Evolutionary conservation across 2,888 invertebrate genomes (phyloP).

Genomic region (Pilophorus perplexus): DNA sequence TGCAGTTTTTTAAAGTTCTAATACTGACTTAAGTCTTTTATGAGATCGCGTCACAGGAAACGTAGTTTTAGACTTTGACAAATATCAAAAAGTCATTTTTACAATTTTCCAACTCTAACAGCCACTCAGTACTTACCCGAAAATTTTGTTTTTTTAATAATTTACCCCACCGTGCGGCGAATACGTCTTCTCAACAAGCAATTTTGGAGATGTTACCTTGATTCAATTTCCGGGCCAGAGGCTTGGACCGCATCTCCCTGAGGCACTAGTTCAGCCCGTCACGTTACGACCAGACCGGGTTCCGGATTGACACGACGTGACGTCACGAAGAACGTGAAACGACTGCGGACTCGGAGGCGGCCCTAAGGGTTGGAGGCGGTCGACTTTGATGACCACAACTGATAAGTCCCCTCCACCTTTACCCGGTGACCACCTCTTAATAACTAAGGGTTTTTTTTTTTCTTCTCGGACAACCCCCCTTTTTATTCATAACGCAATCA

Average conservation of each 20-base stretch:
- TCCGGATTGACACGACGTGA: neutral
- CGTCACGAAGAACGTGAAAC: slow-evolving; percentile 20
- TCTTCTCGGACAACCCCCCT: neutral
- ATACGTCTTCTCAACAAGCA: too few relatives aligned
- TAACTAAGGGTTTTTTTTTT: neutral
- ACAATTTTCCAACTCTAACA: too few relatives aligned
- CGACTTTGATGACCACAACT: slow-evolving; percentile 21
- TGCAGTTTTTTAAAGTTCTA: too few relatives aligned
- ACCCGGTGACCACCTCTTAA: neutral
- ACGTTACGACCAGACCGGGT: neutral
- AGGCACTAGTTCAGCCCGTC: neutral
- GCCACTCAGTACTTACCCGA: too few relatives aligned
- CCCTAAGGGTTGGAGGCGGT: neutral
- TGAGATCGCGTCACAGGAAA: too few relatives aligned
- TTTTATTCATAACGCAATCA: neutral
- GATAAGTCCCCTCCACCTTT: slow-evolving; percentile 28
- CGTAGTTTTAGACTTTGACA: too few relatives aligned
- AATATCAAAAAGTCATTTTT: too few relatives aligned
- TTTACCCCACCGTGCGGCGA: too few relatives aligned
- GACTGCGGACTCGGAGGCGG: slow-evolving; percentile 19
- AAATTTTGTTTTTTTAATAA: too few relatives aligned
- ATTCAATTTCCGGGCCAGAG: slow-evolving; percentile 41
- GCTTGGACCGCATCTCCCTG: slow-evolving; percentile 43
- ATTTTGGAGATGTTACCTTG: too few relatives aligned
- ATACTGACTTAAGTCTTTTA: too few relatives aligned